Evolutionary conservation across 2,113 vertebrate genomes (phyloP).

Genomic region (Sisor rabdophorus): DNA sequence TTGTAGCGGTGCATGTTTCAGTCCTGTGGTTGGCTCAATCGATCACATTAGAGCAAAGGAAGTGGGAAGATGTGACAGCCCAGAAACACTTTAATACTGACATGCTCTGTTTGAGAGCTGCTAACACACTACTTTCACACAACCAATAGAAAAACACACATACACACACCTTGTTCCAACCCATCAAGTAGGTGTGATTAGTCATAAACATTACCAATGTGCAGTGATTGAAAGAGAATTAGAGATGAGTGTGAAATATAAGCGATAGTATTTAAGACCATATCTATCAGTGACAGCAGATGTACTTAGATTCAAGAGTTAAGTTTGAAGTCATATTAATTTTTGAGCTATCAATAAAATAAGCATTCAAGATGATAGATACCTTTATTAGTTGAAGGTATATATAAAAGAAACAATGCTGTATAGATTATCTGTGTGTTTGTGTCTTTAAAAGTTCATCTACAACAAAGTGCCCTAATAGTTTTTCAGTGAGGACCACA

Average conservation of each 20-base stretch:
- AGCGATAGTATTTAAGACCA: constrained; percentile 78
- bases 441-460: too few relatives aligned
- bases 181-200: constrained; percentile 73
- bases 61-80: constrained; percentile 62
- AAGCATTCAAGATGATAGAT: too few relatives aligned
- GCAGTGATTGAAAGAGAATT: constrained; percentile 69
- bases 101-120: constrained; percentile 58
- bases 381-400: too few relatives aligned
- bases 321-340: constrained; percentile 65
- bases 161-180: constrained; percentile 48
- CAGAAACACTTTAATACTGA: constrained; percentile 68
- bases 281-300: constrained; percentile 75
- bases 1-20: constrained; percentile 57
- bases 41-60: constrained; percentile 65
- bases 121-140: constrained; percentile 56
- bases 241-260: constrained; percentile 69
- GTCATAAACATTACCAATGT: constrained; percentile 70
- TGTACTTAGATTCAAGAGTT: constrained; percentile 67
- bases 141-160: constrained; percentile 11
- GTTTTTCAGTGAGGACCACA: too few relatives aligned
- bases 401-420: too few relatives aligned
- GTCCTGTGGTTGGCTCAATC: constrained; percentile 58
- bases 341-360: constrained; percentile 59
- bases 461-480: too few relatives aligned
- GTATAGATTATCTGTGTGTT: too few relatives aligned